Conservation (phyloP, 2,797 vertebrate species). For the Rhynchotus rufescens region DNA sequence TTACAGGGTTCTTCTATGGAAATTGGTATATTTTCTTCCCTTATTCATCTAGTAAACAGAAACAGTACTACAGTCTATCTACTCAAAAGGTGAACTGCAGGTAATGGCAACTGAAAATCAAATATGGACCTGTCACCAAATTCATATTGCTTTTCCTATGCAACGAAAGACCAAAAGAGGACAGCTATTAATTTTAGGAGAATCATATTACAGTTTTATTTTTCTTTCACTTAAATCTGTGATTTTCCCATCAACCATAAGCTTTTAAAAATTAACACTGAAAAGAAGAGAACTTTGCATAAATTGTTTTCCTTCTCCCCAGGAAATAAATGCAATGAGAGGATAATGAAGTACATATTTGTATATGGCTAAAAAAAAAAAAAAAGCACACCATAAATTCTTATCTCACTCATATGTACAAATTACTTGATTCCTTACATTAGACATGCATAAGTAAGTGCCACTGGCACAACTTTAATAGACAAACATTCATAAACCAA, state of each 20-base stretch:
- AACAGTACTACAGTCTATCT: not conserved
- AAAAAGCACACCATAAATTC: not conserved
- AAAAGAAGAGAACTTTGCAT: not conserved
- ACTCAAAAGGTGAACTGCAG: not conserved
- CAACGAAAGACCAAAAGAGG: not conserved
- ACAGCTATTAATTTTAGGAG: not conserved
- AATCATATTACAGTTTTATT: not conserved
- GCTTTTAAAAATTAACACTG: not conserved
- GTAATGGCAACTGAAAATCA: not conserved
- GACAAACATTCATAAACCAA: not conserved
- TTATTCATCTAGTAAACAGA: not conserved
- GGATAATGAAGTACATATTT: not conserved
- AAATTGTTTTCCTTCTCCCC: not conserved
- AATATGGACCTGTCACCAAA: not conserved
- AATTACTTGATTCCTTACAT: conserved; percentile 15
- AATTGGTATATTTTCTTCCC: not conserved
- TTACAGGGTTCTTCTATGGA: not conserved
- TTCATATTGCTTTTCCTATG: not conserved
- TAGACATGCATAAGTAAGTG: not conserved
- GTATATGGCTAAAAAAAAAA: not conserved
- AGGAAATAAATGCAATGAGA: not conserved
- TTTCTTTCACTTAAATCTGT: not conserved
- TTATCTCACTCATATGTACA: not conserved
- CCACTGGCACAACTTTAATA: not conserved
- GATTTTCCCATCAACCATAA: not conserved